Percentiles rank a stretch among this genome's conserved stretches.
Evolutionary conservation across 2,113 vertebrate species (phyloP).

Genomic region (human (Homo sapiens)): GRCh38 chr20:25278501-25279000

Average conservation of each 20-base stretch:
- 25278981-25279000: too few species aligned
- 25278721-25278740: neutral
- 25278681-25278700: neutral
- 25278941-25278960: rapidly evolving
- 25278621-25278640: neutral
- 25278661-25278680: neutral
- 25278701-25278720: neutral
- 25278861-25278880: neutral
- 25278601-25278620: neutral
- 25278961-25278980: neutral
- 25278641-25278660: neutral
- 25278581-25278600: neutral
- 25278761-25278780: too few species aligned
- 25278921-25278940: neutral
- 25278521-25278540: neutral
- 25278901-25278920: neutral
- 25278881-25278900: neutral
- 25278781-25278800: too few species aligned
- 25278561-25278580: too few species aligned
- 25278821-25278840: neutral
- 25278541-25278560: neutral
- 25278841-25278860: neutral
- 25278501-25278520: neutral
- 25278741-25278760: too few species aligned
- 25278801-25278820: neutral